Evolutionary conservation across 2,888 invertebrate species (phyloP), one percentile per base, ranked within the genome.

Genomic region (Thalpophila matura): DNA sequence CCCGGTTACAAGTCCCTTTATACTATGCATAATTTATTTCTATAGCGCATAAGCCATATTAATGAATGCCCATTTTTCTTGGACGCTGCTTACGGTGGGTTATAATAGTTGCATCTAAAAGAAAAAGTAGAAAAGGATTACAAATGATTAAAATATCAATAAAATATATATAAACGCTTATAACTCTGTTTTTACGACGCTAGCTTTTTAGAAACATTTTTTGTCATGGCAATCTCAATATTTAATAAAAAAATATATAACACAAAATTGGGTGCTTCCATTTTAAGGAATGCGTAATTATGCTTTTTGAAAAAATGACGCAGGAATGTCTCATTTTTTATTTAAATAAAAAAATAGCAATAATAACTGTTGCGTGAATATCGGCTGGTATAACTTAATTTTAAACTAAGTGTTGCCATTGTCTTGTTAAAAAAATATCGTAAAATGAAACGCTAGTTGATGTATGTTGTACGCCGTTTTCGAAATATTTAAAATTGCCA

Each of bases 61-160:
- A 77, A 82, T 78, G 80, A 80, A 84, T 82, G 85, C 87, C 83
- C 86, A 76, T 83, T 90, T 86, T 86, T 80, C 85, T 93, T 91
- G 94, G 94, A 93, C 95, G 95, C 95, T 92, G 95, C 95, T 94
- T 91, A 72, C 80, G 95, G 94, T 95, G 95, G 95, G 93, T 88
- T 83, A 3, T 89, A 95, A 3, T 89, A 95, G 94, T 83, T 95
- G 91, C 91, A 94, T 84, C 93, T 96, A 85, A 96, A 96, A 94
- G 95, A 95, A 79, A 94, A 91, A 89, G 96, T 96, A 83, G 96
- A 96, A 63, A 93, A 91, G 79, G 96, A 96, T 91, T 96, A 96
- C 85, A 93, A 96, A 92, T 96, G 95, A 96, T 95, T 74, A 79
- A 74, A 72, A 73, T 67, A 71, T 61, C 63, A 75, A 69, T 56